Base-by-base conservation (phyloP, 2,797 vertebrate species). In the Syndactyla subalaris region DNA sequence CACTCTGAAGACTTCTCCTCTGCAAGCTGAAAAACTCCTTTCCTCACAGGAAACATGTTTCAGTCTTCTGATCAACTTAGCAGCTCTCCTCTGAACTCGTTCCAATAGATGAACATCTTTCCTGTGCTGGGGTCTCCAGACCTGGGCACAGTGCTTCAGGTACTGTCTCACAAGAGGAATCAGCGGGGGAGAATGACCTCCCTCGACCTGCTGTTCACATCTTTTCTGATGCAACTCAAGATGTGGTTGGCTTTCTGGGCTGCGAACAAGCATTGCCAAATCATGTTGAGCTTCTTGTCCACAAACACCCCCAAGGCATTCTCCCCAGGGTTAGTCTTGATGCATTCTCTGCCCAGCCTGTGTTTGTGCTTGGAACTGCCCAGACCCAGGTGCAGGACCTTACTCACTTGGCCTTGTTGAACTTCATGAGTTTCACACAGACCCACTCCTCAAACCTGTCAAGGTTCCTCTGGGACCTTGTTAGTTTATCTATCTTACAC, bases 71-170 rank as follows among this genome's bases (percentile, higher is more conserved):
- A 73, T 26, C 29, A 45, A 8, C 2, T 45, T 39, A 34, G 19
- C 12, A 29, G 21, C n/a, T 58, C 7, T 59, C 7, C 14, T 45
- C 16, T 34, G 24, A 59, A 30, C 8, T 80, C 24, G 14, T 66
- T 45, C 11, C 19, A 39, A 34, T 16, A 73, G 16, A 19, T 8
- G 2, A 21, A 10, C 2, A 26, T 45, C 11, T 29, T 57, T 32
- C 43, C 19, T 80, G 14, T 26, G 14, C 36, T 66, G 17, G 9
- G 1, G 14, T 73, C 14, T 9, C 9, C 13, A 52, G 14, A 66
- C 24, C 16, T 26, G 9, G 38, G 26, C 0, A 0, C 1, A 1
- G 14, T 63, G 11, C 11, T 48, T 12, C 26, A 18, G 24, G 17
- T 9, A 6, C 4, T 13, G 5, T 59, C 9, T 59, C 29, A 52